phyloP scores from a whole-genome alignment of 1,140 invertebrate genomes.

The Drosophila navojoa region DNA sequence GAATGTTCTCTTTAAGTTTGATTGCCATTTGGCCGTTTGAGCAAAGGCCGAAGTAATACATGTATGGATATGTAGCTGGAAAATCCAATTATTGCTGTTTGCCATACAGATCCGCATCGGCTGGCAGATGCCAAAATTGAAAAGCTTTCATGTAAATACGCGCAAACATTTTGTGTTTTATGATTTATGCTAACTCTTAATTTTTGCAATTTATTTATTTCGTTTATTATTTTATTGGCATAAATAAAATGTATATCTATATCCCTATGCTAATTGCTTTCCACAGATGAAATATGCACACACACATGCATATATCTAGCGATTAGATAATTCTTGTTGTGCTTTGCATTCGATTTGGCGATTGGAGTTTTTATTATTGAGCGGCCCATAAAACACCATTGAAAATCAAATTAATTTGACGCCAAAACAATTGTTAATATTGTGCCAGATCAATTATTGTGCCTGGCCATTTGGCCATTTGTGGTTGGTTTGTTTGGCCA shows the following conservation, averaged over 20 bases:
- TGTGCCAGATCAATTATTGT: conserved; percentile 44
- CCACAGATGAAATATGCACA: not conserved
- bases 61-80: not conserved
- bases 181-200: conserved; percentile 1
- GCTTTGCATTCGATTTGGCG: not conserved
- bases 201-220: conserved; percentile 4
- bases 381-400: conserved; percentile 17
- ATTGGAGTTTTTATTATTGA: not conserved
- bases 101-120: conserved; percentile 26
- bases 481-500: conserved; percentile 53
- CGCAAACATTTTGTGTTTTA: conserved; percentile 8
- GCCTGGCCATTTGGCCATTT: conserved; percentile 51
- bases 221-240: not conserved
- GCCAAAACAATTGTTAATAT: conserved; percentile 33
- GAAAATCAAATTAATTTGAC: conserved; percentile 27
- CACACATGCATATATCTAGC: not conserved
- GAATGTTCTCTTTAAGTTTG: not conserved
- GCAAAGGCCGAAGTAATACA: conserved; percentile 46
- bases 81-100: conserved; percentile 71
- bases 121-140: conserved; percentile 9
- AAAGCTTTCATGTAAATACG: conserved; percentile 14
- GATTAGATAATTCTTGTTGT: not conserved
- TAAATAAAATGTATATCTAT: too few species aligned
- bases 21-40: not conserved
- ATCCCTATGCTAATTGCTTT: not conserved